Evolutionary conservation across 2,113 vertebrate genomes (phyloP).

Genomic region (Geothlypis trichas): DNA sequence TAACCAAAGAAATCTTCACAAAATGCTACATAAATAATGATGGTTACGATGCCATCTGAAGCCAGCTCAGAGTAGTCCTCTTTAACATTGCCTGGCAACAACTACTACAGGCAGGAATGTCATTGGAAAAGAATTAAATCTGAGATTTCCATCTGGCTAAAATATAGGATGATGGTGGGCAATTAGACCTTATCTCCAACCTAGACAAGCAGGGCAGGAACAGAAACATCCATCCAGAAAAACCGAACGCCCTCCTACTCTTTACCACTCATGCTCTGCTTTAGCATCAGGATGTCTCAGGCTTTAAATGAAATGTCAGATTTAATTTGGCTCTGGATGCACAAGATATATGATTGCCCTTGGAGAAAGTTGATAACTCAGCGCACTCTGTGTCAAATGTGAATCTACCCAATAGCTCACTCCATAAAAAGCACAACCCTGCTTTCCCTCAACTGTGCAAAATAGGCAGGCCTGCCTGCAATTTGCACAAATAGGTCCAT

Average conservation of each 20-base stretch:
- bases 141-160: slow-evolving; percentile 44
- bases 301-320: slow-evolving; percentile 80
- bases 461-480: background rate
- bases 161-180: slow-evolving; percentile 17
- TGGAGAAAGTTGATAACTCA: slow-evolving; percentile 75
- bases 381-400: slow-evolving; percentile 55
- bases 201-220: slow-evolving; percentile 26
- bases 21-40: slow-evolving; percentile 39
- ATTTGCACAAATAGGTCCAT: slow-evolving; percentile 35
- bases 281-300: slow-evolving; percentile 66
- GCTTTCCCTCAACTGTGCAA: background rate
- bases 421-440: slow-evolving; percentile 52
- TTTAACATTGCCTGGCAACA: slow-evolving; percentile 5
- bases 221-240: slow-evolving; percentile 40
- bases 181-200: slow-evolving; percentile 50
- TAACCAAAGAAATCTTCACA: slow-evolving; percentile 13
- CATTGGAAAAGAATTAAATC: slow-evolving; percentile 34
- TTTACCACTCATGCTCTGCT: slow-evolving; percentile 50
- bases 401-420: slow-evolving; percentile 53
- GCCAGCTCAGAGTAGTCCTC: background rate
- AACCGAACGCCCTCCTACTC: background rate
- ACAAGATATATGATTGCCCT: slow-evolving; percentile 72
- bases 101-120: background rate
- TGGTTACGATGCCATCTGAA: background rate
- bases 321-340: slow-evolving; percentile 73